Percentiles rank a stretch among this genome's conserved stretches.
Evolutionary conservation across 2,888 invertebrate species (phyloP).

Genomic region (Rhagonycha fulva): DNA sequence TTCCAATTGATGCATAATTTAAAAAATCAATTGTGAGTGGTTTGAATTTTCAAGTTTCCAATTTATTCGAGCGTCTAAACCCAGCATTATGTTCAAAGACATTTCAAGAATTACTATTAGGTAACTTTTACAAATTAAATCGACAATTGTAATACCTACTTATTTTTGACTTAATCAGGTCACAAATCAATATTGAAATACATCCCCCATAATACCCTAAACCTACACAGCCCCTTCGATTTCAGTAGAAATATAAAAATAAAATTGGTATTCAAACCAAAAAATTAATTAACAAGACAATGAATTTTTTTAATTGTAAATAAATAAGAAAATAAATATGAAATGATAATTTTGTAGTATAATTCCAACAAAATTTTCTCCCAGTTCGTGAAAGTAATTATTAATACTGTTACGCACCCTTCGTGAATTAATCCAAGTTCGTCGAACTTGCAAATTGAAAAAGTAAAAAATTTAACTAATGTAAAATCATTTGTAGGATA

Average conservation of each 20-base stretch:
- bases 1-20: too few relatives aligned
- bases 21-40: too few relatives aligned
- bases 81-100: not conserved
- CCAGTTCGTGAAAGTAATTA: not conserved
- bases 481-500: not conserved
- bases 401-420: not conserved
- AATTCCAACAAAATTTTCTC: not conserved
- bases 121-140: not conserved
- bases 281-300: too few relatives aligned
- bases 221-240: too few relatives aligned
- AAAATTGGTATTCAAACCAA: too few relatives aligned
- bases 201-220: too few relatives aligned
- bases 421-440: not conserved
- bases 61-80: too few relatives aligned
- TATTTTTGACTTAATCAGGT: too few relatives aligned
- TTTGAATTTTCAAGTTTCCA: too few relatives aligned
- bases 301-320: too few relatives aligned
- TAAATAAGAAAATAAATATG: not conserved
- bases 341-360: not conserved
- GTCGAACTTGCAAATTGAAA: not conserved
- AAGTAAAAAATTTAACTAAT: not conserved
- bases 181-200: too few relatives aligned
- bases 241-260: too few relatives aligned
- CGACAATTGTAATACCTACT: not conserved
- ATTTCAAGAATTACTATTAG: not conserved